Conservation (phyloP, 2,888 invertebrate species). For the Drosophila robusta region DNA sequence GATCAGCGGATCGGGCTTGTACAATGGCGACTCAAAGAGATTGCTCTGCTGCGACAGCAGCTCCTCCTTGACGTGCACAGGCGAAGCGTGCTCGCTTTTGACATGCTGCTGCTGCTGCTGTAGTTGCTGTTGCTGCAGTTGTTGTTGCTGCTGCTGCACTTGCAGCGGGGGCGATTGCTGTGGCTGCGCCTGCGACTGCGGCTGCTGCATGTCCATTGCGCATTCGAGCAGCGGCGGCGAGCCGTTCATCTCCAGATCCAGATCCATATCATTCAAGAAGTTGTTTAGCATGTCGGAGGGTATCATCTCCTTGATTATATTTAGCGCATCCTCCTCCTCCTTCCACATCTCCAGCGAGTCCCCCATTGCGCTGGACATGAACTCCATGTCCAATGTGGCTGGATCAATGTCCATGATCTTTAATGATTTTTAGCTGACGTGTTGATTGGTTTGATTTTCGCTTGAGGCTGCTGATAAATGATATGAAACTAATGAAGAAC, state of each 20-base stretch:
- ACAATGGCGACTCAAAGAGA: slow-evolving; percentile 55
- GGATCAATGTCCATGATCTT: slow-evolving; percentile 68
- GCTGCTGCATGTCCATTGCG: slow-evolving; percentile 53
- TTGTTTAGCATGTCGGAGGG: slow-evolving; percentile 82
- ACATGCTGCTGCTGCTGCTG: slow-evolving; percentile 38
- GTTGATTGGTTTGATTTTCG: slow-evolving; percentile 9
- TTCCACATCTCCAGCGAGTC: slow-evolving; percentile 82
- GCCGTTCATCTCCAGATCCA: slow-evolving; percentile 73
- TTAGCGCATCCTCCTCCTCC: slow-evolving; percentile 83
- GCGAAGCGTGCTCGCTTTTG: slow-evolving; percentile 65
- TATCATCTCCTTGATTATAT: slow-evolving; percentile 84
- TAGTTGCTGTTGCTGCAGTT: slow-evolving; percentile 13
- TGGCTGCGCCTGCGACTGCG: background rate
- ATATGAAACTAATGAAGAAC: slow-evolving; percentile 1
- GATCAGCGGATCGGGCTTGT: slow-evolving; percentile 81
- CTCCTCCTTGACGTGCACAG: slow-evolving; percentile 73
- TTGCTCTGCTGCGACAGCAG: slow-evolving; percentile 44
- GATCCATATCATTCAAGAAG: slow-evolving; percentile 81
- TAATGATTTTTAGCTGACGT: slow-evolving; percentile 14
- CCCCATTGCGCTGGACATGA: slow-evolving; percentile 70
- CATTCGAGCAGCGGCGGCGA: slow-evolving; percentile 59
- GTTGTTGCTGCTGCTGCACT: slow-evolving; percentile 24
- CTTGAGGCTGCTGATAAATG: slow-evolving; percentile 34
- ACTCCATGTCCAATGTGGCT: slow-evolving; percentile 75
- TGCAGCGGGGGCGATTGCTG: slow-evolving; percentile 13